Evolutionary conservation across 2,113 vertebrate species (phyloP), one percentile per base, ranked within the genome.

Genomic region (Dolichallabes microphthalmus): DNA sequence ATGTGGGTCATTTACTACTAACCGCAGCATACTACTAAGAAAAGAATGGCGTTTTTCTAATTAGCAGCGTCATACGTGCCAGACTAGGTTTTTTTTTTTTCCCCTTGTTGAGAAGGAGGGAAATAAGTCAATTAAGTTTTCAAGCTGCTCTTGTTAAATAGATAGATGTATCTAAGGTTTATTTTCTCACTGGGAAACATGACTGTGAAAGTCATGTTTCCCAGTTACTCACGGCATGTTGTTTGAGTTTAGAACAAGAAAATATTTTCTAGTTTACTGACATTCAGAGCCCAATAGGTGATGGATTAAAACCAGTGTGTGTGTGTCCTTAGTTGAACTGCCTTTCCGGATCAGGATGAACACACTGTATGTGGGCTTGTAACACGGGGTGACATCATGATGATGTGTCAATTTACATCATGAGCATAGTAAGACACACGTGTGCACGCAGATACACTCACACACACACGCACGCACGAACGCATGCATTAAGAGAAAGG

Each of bases 331-430:
- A 50, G 71, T 55, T 86, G 86, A 87, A 86, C 87, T 76, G 32
- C 0, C n/a, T 68, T 63, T 57, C n/a, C 20, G n/a, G 78, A 84
- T 90, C 87, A 81, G 80, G 58, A 64, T 71, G 85, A 85, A 80
- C 87, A 74, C 63, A 19, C 17, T 75, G 66, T 68, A 57, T 85
- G 79, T 78, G 73, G 82, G 85, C 57, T 52, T 52, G 80, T 20
- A 69, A 86, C 20, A 32, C 79, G 64, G 58, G n/a, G 82, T 32
- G 64, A 63, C 89, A 84, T 85, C 39, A 32, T 85, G 87, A 90
- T 84, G 68, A 89, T 81, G 79, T 45, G 74, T 25, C 87, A 64
- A 66, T 80, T 84, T 74, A 75, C 91, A 88, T 92, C 89, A 87
- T 61, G 8, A 75, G 76, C 88, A 82, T 87, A 85, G 87, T 91